Evolutionary conservation across 2,113 vertebrate species (phyloP), one percentile per base, ranked within the genome.

Genomic region (Felis chaus): DNA sequence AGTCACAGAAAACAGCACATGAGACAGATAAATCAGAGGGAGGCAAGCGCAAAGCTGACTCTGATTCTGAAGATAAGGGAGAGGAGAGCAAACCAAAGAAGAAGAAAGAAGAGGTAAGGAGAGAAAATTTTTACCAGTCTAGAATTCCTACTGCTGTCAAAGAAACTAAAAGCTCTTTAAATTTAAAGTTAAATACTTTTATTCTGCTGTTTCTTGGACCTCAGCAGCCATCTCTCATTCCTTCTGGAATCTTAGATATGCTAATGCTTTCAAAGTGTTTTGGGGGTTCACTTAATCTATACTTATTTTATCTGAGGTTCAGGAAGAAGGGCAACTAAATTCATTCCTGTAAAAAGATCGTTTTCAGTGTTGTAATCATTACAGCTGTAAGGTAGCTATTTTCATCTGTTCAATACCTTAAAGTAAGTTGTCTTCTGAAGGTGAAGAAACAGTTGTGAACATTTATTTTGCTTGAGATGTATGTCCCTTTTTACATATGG

Each of bases 21-120:
- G 99, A 99, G 97, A 98, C 98, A 5, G 99, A 99, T 61, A 99
- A 99, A 19, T 99, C 99, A 1, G 99, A 99, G 29, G 99, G 99
- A 31, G 99, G 99, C 92, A 99, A 99, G 83, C 99, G 99, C 97
- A 99, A 99, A 98, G 99, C 99, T 0, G 99, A 99, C 69, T 99
- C 99, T 0, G 99, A 99, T 29, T 97, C 97, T 1, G 97, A 99
- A 96, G 99, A 99, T 1, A 99, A 99, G 1, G 99, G 99, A 27
- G 99, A 99, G 63, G 99, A 99, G 63, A 99, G 99, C 96, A 99
- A 99, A 98, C 99, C 99, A 91, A 99, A 99, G 99, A 99, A 99
- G 98, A 99, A 99, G 97, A 99, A 99, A 98, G 99, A 99, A 19
- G 99, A 99, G 96, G 99, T 99, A 90, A 99, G 98, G 53, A 29